A percentile compares a stretch with the other conserved stretches of the same genome.
Conservation (phyloP, 2,113 vertebrate genomes). For the Heterotilapia buettikoferi region DNA sequence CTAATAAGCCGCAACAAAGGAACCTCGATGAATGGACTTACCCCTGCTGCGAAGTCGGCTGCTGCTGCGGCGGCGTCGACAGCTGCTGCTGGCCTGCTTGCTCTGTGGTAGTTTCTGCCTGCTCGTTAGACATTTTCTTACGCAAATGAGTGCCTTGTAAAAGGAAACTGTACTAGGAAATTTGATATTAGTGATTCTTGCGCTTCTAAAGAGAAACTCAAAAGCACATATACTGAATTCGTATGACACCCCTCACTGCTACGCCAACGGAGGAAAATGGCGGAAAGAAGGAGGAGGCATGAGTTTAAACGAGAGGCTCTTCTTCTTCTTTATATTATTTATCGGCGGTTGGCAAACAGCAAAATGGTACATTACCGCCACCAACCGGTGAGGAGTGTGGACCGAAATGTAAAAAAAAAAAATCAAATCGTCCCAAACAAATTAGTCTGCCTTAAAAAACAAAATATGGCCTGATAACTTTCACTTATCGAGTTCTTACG, state of each 20-base stretch:
- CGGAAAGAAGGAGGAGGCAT: not conserved
- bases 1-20: slow-evolving; percentile 44
- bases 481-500: not conserved
- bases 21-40: slow-evolving; percentile 26
- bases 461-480: not conserved
- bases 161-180: not conserved
- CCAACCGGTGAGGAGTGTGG: not conserved
- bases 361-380: not conserved
- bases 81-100: slow-evolving; percentile 1
- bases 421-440: not conserved
- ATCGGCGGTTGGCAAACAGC: not conserved
- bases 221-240: not conserved
- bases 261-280: slow-evolving; percentile 37
- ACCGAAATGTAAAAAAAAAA: not conserved
- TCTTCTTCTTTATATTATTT: not conserved
- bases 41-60: slow-evolving; percentile 32
- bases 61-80: not conserved
- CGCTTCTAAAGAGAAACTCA: not conserved
- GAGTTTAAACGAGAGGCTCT: not conserved
- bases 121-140: slow-evolving; percentile 67
- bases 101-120: slow-evolving; percentile 37
- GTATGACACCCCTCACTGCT: not conserved
- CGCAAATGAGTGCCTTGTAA: not conserved
- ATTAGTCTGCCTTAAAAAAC: not conserved
- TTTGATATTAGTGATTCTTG: not conserved